These are phyloP conservation scores for Salarias fasciatus DNA, from an alignment of 2,797 vertebrate species.

Conservation along the genomic window DNA sequence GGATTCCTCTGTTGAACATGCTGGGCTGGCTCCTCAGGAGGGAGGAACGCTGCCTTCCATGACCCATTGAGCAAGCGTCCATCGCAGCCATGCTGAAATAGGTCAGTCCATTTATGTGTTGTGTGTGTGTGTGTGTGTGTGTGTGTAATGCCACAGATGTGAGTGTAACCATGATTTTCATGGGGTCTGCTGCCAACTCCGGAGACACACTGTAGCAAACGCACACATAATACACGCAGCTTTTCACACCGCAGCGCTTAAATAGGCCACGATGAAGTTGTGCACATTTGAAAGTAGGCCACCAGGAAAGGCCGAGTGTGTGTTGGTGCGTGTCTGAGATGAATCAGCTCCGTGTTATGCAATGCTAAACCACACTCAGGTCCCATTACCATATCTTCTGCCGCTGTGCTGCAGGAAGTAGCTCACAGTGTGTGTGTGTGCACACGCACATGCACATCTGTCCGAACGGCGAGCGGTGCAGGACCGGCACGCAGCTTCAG, in stretches of 20 bases:
- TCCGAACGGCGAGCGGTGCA: slow-evolving; percentile 6
- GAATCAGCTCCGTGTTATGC: slow-evolving; percentile 73
- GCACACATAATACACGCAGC: neutral
- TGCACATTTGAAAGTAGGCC: slow-evolving; percentile 69
- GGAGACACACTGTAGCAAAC: neutral
- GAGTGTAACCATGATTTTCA: too few species aligned
- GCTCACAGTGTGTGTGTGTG: slow-evolving; percentile 17
- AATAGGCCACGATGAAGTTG: slow-evolving; percentile 65
- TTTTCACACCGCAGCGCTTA: slow-evolving; percentile 41
- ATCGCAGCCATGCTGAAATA: slow-evolving; percentile 56
- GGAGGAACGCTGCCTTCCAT: slow-evolving; percentile 59
- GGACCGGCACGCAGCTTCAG: neutral
- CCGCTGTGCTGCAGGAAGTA: slow-evolving; percentile 50
- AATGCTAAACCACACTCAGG: slow-evolving; percentile 57
- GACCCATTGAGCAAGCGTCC: slow-evolving; percentile 57
- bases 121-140: slow-evolving; percentile 4
- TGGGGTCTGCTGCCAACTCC: neutral
- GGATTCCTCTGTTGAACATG: slow-evolving; percentile 54
- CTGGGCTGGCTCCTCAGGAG: slow-evolving; percentile 52
- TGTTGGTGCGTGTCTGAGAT: slow-evolving; percentile 35
- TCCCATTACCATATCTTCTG: slow-evolving; percentile 55
- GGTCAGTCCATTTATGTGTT: slow-evolving; percentile 52
- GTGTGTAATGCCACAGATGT: neutral
- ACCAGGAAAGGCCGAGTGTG: slow-evolving; percentile 44
- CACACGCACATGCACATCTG: slow-evolving; percentile 4